Percentiles rank a stretch among this genome's conserved stretches.
These are phyloP conservation scores for Lagocephalus sceleratus DNA, from an alignment of 2,797 vertebrate genomes.

Conservation along the genomic window DNA sequence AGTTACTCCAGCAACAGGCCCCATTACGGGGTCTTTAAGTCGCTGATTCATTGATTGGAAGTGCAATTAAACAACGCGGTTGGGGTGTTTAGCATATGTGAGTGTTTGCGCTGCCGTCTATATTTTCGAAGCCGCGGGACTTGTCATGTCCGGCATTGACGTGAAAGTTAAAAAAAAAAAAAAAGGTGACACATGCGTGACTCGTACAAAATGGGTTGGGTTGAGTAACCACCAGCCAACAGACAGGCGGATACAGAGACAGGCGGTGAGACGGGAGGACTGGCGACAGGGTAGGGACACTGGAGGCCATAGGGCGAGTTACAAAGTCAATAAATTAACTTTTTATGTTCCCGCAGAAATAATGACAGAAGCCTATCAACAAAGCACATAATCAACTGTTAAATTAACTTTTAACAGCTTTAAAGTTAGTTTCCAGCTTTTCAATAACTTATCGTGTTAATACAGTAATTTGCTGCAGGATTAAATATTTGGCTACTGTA, in stretches of 20 bases:
- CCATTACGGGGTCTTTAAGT: not conserved
- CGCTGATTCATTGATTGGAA: not conserved
- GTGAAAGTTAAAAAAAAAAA: conserved; percentile 33
- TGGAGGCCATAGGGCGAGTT: conserved; percentile 1
- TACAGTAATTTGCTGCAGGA: no score
- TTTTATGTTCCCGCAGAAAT: conserved; percentile 7
- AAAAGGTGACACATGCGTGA: conserved; percentile 23
- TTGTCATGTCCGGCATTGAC: conserved; percentile 1
- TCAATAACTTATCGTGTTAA: not conserved
- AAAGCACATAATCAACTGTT: not conserved
- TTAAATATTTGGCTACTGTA: no score
- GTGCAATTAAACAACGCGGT: not conserved
- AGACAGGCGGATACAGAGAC: not conserved
- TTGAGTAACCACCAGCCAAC: conserved; percentile 23
- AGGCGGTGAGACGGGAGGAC: conserved; percentile 7
- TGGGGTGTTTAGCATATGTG: not conserved
- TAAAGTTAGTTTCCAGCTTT: not conserved
- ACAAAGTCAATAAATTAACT: conserved; percentile 11
- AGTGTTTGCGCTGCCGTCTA: not conserved
- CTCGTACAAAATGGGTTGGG: conserved; percentile 18
- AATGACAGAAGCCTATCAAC: not conserved
- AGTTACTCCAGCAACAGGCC: conserved; percentile 11
- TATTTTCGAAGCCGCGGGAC: conserved; percentile 7
- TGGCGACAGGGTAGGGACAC: conserved; percentile 6
- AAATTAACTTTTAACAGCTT: not conserved